Conservation (phyloP, 2,888 invertebrate species). For the Anthophora plumipes region DNA sequence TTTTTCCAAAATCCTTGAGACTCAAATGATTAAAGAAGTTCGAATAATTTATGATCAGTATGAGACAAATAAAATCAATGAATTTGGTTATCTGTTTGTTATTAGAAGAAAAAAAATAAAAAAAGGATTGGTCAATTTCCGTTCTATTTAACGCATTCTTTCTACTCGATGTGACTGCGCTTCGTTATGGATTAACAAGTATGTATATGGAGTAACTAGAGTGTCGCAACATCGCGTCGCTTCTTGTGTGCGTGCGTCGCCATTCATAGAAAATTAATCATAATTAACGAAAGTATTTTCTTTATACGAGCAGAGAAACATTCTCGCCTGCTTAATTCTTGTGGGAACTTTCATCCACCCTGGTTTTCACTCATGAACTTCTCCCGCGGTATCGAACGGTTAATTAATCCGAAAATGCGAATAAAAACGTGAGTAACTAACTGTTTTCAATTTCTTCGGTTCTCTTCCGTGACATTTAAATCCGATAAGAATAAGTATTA, state of each 20-base stretch:
- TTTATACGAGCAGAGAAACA: conserved; percentile 3
- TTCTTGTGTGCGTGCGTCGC: conserved; percentile 5
- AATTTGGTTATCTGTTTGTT: background rate
- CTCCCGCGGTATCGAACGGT: conserved; percentile 51
- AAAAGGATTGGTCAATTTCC: too few relatives aligned
- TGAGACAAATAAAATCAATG: background rate
- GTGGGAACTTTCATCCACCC: conserved; percentile 58
- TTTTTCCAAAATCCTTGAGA: too few relatives aligned
- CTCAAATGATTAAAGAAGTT: too few relatives aligned
- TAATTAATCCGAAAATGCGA: conserved; percentile 45
- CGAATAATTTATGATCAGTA: too few relatives aligned
- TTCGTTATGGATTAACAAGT: conserved; percentile 47
- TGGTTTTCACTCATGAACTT: conserved; percentile 55
- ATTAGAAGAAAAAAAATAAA: too few relatives aligned
- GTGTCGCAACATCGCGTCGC: conserved; percentile 43
- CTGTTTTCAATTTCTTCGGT: conserved; percentile 23
- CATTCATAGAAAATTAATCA: conserved; percentile 53
- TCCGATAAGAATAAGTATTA: background rate
- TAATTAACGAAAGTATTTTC: conserved; percentile 53
- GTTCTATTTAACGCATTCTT: background rate
- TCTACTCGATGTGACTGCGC: conserved; percentile 1
- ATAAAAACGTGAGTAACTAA: conserved; percentile 11
- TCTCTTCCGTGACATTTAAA: conserved; percentile 2
- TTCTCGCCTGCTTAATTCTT: conserved; percentile 27
- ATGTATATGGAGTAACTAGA: conserved; percentile 39